A percentile compares a stretch with the other conserved stretches of the same genome.
These are phyloP conservation scores for Macrophya alboannulata DNA, from an alignment of 2,888 invertebrate genomes.

Conservation along the genomic window DNA sequence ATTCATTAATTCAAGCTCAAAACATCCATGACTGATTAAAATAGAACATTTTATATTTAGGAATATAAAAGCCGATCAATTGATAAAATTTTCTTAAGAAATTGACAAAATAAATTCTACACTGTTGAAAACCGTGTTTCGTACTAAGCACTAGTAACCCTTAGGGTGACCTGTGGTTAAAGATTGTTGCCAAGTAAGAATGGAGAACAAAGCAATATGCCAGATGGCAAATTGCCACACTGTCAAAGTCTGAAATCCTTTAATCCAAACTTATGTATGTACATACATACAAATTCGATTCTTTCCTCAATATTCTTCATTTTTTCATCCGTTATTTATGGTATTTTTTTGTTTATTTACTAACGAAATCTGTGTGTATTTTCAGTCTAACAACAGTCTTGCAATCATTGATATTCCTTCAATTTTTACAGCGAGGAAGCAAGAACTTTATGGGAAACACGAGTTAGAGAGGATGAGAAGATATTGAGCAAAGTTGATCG, in stretches of 20 bases:
- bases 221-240: constrained; percentile 43
- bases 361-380: background rate
- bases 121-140: background rate
- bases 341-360: background rate
- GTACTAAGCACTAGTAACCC: constrained; percentile 22
- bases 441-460: constrained; percentile 73
- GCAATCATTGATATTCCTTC: background rate
- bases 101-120: background rate
- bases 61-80: background rate
- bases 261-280: background rate
- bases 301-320: background rate
- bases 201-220: constrained; percentile 25
- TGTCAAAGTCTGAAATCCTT: constrained; percentile 20
- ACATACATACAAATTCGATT: constrained; percentile 4
- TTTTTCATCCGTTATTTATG: background rate
- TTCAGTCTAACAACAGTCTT: background rate
- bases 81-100: too few relatives aligned
- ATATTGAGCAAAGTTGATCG: constrained; percentile 66
- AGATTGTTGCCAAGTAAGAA: constrained; percentile 39
- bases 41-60: background rate
- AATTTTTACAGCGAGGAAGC: constrained; percentile 72
- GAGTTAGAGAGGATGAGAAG: constrained; percentile 72
- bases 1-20: background rate
- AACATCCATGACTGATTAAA: background rate
- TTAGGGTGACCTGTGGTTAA: constrained; percentile 33